Evolutionary conservation across 2,113 vertebrate species (phyloP), one percentile per base, ranked within the genome.

Genomic region (Chamaea fasciata): DNA sequence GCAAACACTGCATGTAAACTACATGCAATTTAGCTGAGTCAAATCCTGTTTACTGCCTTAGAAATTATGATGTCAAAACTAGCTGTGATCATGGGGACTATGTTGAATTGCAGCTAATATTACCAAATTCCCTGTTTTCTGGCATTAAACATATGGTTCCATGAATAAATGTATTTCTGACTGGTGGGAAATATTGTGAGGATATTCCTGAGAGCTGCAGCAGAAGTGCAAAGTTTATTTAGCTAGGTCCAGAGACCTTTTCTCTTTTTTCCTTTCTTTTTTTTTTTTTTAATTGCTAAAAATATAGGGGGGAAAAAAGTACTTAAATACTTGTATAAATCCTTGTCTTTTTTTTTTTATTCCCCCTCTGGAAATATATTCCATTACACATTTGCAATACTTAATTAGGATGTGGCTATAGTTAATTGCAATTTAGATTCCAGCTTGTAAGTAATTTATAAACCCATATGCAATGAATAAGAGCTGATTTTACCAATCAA

Each of bases 391-490:
- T 62, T 47, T 74, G 56, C 57, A 90, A 44, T 47, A 53, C 30
- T 76, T 77, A 73, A 76, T 56, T 73, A 71, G 49, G 14, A 80
- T 44, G 41, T 71, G 35, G 47, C 39, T 31, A 89, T 19, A 86
- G 42, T 27, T 77, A 87, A 80, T 37, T 83, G 59, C 39, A 78
- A 85, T 87, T 68, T 46, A 53, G 13, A 82, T 49, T 83, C 30
- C 30, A 56, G 24, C 16, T 91, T 83, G 30, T 53, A 89, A 52
- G 46, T 46, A 55, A 91, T 84, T 94, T 81, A 89, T 62, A 84
- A 92, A 78, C 16, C 6, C 15, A 56, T 26, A 62, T 62, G 60
- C 10, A 74, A 65, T 24, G 75, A 81, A 47, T 62, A 73, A 76
- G 11, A 74, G 31, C 41, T 60, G 27, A 60, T 73, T 92, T 74